phyloP scores from a whole-genome alignment of 2,113 vertebrate genomes.

The Turnix velox region DNA sequence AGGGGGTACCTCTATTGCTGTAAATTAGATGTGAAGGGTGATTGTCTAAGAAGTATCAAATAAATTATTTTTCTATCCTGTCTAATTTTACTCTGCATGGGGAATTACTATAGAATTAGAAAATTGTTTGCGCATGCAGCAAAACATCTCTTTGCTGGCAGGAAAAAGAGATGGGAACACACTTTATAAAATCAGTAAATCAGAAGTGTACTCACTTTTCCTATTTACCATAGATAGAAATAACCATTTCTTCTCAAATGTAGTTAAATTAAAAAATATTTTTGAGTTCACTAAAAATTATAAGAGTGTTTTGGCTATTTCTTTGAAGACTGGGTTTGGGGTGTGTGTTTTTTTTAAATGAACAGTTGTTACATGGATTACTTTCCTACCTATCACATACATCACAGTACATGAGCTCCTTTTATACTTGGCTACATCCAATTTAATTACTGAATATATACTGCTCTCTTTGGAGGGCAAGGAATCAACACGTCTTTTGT shows the following conservation, averaged over 20 bases:
- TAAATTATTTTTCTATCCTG: neutral
- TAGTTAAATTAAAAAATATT: neutral
- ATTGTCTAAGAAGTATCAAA: neutral
- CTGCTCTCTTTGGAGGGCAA: neutral
- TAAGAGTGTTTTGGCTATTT: neutral
- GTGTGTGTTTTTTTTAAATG: neutral
- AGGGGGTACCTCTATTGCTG: neutral
- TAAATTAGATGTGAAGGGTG: neutral
- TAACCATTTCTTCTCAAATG: neutral
- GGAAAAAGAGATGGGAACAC: neutral
- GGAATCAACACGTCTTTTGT: slow-evolving; percentile 32
- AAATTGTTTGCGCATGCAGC: neutral
- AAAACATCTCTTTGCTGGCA: neutral
- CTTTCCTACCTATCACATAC: neutral
- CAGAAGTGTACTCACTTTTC: neutral
- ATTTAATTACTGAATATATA: neutral
- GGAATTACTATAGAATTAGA: neutral
- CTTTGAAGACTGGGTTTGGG: neutral
- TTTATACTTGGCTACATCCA: neutral
- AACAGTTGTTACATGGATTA: neutral
- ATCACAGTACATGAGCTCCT: neutral
- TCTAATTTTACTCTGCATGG: neutral
- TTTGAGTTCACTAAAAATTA: neutral
- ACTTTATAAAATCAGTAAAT: neutral
- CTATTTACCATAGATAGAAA: neutral